phyloP scores from a whole-genome alignment of 2,113 vertebrate genomes.

The Sylvietta virens region DNA sequence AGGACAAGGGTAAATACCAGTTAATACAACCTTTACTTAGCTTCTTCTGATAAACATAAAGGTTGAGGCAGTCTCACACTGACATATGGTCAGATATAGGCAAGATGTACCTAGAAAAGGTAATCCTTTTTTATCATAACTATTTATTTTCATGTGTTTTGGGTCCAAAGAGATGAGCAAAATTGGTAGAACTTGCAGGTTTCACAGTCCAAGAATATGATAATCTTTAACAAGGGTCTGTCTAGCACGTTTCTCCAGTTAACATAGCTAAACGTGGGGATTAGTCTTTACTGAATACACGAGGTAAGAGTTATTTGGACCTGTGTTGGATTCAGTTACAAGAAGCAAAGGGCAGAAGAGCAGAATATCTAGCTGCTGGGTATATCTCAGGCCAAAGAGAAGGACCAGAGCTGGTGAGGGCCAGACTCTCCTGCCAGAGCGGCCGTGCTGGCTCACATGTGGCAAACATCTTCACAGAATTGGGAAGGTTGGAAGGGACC shows the following conservation, averaged over 20 bases:
- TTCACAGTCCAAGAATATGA: neutral
- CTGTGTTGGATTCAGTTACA: neutral
- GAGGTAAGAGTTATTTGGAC: neutral
- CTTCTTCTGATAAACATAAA: slow-evolving; percentile 4
- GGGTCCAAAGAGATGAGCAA: neutral
- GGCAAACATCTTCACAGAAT: neutral
- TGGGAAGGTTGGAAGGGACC: neutral
- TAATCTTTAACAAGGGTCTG: neutral
- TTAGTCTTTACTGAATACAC: neutral
- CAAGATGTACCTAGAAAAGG: neutral
- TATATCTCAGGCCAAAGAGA: neutral
- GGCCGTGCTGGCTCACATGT: neutral
- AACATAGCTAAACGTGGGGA: neutral
- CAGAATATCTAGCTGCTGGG: neutral
- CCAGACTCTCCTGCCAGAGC: neutral
- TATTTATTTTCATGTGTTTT: neutral
- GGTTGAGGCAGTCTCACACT: neutral
- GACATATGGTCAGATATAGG: neutral
- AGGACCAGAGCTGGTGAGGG: neutral
- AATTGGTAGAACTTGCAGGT: neutral
- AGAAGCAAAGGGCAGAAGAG: neutral
- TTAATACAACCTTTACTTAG: slow-evolving; percentile 36
- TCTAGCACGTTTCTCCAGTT: neutral
- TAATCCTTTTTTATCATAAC: neutral
- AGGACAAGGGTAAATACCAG: slow-evolving; percentile 12